Conservation (phyloP, 1,140 invertebrate genomes). For the Panagrolaimus sp. region DNA sequence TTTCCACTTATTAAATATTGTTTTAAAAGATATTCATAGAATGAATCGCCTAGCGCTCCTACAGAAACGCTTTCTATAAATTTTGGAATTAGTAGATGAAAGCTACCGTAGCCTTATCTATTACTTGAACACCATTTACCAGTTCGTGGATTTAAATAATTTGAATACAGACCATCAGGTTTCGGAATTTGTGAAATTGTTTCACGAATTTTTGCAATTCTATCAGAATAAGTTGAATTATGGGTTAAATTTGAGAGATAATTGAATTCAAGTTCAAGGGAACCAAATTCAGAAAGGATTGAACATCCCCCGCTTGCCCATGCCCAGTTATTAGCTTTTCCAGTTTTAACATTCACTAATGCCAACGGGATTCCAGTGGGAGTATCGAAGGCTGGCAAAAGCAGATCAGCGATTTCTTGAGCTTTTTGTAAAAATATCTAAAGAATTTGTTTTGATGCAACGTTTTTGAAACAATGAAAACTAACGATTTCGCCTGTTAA, state of each 20-base stretch:
- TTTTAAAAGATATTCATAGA: constrained; percentile 97
- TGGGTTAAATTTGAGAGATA: constrained; percentile 89
- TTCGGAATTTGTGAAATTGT: constrained; percentile 76
- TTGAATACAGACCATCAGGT: constrained; percentile 82
- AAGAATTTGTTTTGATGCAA: no score
- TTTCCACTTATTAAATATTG: constrained; percentile 82
- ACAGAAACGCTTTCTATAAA: constrained; percentile 83
- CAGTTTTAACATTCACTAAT: constrained; percentile 72
- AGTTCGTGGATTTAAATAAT: constrained; percentile 89
- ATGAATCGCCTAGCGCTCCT: constrained; percentile 92
- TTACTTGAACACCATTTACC: constrained; percentile 96
- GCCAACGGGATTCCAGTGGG: constrained; percentile 92
- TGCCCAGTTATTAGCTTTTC: constrained; percentile 73
- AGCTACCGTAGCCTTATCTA: constrained; percentile 60
- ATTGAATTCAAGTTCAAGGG: constrained; percentile 85
- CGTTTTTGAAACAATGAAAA: no score
- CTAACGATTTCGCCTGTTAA: constrained; percentile 75
- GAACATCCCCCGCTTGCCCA: constrained; percentile 92
- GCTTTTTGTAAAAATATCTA: constrained; percentile 86
- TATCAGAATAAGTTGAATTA: constrained; percentile 76
- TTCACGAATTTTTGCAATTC: constrained; percentile 71
- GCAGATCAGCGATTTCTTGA: constrained; percentile 73
- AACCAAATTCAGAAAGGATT: constrained; percentile 91
- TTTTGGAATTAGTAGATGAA: neutral
- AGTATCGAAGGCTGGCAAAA: constrained; percentile 91